Conservation (phyloP, 2,888 invertebrate species). For the Melanargia galathea region DNA sequence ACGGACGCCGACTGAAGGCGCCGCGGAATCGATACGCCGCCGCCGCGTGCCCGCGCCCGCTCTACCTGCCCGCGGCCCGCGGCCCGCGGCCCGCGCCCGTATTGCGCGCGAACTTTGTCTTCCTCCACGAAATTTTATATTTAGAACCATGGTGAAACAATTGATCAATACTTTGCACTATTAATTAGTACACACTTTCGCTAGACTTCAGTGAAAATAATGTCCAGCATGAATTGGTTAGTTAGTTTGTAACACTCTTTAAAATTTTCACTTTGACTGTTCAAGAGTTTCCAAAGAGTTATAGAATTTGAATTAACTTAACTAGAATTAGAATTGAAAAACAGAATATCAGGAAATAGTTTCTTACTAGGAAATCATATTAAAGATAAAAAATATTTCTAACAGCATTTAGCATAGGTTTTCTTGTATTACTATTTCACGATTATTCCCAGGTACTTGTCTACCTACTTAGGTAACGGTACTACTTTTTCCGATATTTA, state of each 20-base stretch:
- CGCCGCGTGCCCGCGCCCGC: conserved; percentile 67
- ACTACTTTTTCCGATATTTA: no score
- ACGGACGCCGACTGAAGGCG: conserved; percentile 80
- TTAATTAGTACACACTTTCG: conserved; percentile 74
- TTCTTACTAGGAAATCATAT: no score
- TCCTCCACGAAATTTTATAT: conserved; percentile 80
- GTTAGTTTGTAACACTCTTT: neutral
- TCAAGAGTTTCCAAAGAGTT: neutral
- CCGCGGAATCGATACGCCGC: conserved; percentile 77
- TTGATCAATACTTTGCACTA: conserved; percentile 81
- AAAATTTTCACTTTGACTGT: neutral
- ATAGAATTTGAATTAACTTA: neutral
- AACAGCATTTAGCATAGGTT: no score
- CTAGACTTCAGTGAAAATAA: conserved; percentile 42
- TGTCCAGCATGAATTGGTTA: neutral
- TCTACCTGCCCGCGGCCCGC: conserved; percentile 69
- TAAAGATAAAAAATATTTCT: neutral
- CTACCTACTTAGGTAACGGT: neutral
- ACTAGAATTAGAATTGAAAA: no score
- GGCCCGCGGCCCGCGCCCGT: conserved; percentile 76
- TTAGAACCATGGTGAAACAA: conserved; percentile 81
- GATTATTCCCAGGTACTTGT: neutral
- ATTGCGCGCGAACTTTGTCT: conserved; percentile 82
- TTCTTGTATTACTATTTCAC: no score
- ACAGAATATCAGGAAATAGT: neutral